These are phyloP conservation scores for Hetaerina titia DNA, from an alignment of 2,888 invertebrate genomes.

Conservation along the genomic window DNA sequence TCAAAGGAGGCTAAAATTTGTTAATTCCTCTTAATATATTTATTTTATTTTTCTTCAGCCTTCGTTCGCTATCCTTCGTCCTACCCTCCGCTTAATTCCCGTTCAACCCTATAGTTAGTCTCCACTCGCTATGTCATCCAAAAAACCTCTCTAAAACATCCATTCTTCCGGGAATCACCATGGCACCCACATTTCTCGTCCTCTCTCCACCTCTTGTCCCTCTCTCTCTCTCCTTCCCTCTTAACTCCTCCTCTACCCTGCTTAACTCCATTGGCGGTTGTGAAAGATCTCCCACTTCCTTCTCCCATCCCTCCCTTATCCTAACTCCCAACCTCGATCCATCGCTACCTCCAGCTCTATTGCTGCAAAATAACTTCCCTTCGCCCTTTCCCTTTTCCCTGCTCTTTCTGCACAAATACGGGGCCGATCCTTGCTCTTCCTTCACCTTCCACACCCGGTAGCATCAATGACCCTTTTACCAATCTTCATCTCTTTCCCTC, in stretches of 20 bases:
- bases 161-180: background rate
- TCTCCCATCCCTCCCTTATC: background rate
- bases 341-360: background rate
- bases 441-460: background rate
- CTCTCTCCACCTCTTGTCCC: background rate
- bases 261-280: background rate
- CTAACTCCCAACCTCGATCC: background rate
- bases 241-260: background rate
- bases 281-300: background rate
- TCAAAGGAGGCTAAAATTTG: background rate
- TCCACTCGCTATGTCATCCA: background rate
- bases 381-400: background rate
- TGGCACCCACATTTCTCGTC: constrained; percentile 33
- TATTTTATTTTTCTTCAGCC: background rate
- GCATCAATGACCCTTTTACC: background rate
- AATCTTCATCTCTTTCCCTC: background rate
- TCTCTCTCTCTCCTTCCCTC: background rate
- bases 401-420: background rate
- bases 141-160: background rate
- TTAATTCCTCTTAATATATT: background rate
- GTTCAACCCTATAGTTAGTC: background rate
- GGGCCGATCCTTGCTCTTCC: background rate
- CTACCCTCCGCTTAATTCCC: background rate
- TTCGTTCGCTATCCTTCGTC: background rate
- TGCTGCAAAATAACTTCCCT: constrained; percentile 13